phyloP scores from a whole-genome alignment of 2,888 invertebrate species.

The Rotaria socialis region DNA sequence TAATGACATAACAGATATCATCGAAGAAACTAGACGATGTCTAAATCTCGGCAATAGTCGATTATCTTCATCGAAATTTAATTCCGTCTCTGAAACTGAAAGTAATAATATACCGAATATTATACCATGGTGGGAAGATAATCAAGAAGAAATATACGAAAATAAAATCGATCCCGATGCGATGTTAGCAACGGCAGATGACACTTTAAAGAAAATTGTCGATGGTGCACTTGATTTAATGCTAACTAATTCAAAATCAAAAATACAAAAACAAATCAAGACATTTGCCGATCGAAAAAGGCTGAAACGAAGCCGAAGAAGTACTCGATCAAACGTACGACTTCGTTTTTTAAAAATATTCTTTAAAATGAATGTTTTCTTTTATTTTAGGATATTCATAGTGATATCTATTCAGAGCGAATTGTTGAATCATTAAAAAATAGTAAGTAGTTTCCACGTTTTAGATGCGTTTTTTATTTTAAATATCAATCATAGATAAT shows the following conservation, averaged over 20 bases:
- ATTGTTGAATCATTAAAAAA: too few species aligned
- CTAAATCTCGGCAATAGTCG: too few species aligned
- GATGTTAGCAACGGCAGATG: neutral
- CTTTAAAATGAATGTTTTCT: too few species aligned
- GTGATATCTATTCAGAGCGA: neutral
- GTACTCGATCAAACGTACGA: neutral
- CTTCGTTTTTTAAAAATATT: too few species aligned
- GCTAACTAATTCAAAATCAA: neutral
- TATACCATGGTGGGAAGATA: slow-evolving; percentile 10
- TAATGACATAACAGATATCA: too few species aligned
- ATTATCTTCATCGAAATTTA: too few species aligned
- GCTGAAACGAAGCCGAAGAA: neutral
- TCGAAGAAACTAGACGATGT: too few species aligned
- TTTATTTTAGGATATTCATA: neutral
- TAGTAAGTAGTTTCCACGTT: too few species aligned
- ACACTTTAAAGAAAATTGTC: neutral
- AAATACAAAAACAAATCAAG: neutral
- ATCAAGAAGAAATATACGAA: neutral
- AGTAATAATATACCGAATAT: neutral
- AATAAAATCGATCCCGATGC: neutral
- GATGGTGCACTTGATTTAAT: neutral
- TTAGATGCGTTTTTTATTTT: too few species aligned
- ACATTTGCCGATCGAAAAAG: neutral
- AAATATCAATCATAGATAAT: too few species aligned
- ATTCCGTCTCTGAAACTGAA: neutral